phyloP scores from a whole-genome alignment of 2,888 invertebrate genomes.

The Eupsilia transversa region DNA sequence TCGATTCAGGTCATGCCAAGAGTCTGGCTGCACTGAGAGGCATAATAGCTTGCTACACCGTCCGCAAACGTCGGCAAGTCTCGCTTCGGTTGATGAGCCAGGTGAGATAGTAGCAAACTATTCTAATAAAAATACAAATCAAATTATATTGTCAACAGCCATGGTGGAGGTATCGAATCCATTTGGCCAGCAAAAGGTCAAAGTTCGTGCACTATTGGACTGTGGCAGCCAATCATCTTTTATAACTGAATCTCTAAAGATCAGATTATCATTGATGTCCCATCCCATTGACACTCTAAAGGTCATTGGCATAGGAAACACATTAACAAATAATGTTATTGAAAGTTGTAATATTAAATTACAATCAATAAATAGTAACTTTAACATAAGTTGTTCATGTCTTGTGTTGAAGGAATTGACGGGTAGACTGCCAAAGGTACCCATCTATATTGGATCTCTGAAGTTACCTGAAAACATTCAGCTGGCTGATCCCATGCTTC shows the following conservation, averaged over 20 bases:
- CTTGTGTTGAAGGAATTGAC: too few relatives aligned
- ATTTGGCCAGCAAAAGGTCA: background rate
- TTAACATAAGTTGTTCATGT: background rate
- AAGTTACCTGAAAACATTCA: too few relatives aligned
- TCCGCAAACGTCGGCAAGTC: background rate
- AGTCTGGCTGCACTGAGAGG: slow-evolving; percentile 4
- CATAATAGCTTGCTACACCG: slow-evolving; percentile 17
- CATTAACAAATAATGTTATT: background rate
- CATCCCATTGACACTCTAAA: background rate
- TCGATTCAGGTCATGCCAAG: slow-evolving; percentile 1
- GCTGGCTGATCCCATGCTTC: too few relatives aligned
- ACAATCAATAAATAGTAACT: background rate
- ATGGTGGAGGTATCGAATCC: slow-evolving; percentile 24
- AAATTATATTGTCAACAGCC: slow-evolving; percentile 29
- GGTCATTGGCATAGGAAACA: too few relatives aligned
- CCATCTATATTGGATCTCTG: too few relatives aligned
- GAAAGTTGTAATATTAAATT: background rate
- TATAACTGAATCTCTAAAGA: background rate
- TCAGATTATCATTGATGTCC: background rate
- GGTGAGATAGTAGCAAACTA: background rate
- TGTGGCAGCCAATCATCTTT: background rate
- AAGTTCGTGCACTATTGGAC: slow-evolving; percentile 30
- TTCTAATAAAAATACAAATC: background rate
- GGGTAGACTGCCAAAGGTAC: too few relatives aligned
- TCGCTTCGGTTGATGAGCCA: background rate